Evolutionary conservation across 2,797 vertebrate species (phyloP), one percentile per base, ranked within the genome.

Genomic region (Lagocephalus sceleratus): DNA sequence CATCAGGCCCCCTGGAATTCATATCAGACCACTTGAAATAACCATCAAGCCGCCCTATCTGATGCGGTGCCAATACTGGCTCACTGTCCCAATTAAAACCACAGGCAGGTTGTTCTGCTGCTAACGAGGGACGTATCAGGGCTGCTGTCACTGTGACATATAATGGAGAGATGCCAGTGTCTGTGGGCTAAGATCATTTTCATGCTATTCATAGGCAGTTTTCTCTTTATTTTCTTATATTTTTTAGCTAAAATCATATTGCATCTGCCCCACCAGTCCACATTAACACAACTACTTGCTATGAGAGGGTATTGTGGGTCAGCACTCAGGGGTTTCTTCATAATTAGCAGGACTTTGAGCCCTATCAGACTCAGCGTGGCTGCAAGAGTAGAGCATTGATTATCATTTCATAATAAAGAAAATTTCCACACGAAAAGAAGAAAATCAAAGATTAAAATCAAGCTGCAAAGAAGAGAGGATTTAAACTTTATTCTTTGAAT

Each of bases 1-100:
- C 68, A 76, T 71, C 57, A 64, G 70, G 79, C 85, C 84, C 78
- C 84, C 75, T 78, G 83, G 81, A 88, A 88, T 89, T 88, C 69
- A 78, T 87, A 89, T 87, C 84, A 87, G 84, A 72, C 81, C 84
- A 84, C 83, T 88, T 61, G 62, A 85, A 88, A 85, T 83, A 84
- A 78, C 75, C 78, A 82, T 83, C 79, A 71, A 78, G 75, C 75
- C 66, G 64, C 68, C 63, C 67, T 81, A 85, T 88, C 81, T 84
- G 84, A 88, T 87, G 76, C 73, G 53, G 76, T 83, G 82, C 82
- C 85, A 88, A 81, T 83, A 83, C 67, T 73, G 81, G 70, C 80
- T 84, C 73, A 66, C 66, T 82, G 79, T 75, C 68, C 75, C 81
- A 82, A 82, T 81, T 85, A 85, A 82, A 84, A 75, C 66, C 73